Evolutionary conservation across 2,888 invertebrate species (phyloP).

Genomic region (Cephus sareptanus): DNA sequence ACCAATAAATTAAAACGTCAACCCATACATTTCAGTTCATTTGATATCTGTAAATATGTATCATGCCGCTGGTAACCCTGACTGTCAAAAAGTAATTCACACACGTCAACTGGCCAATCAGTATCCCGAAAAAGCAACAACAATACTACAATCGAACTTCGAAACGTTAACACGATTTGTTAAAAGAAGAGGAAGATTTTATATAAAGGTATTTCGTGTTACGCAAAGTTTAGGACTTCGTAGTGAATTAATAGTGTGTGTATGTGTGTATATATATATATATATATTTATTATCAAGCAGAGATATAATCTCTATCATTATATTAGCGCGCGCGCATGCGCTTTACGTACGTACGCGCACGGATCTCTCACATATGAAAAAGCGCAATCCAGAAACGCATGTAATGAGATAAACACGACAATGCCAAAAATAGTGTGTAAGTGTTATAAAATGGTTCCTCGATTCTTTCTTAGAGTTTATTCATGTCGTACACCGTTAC

Average conservation of each 20-base stretch:
- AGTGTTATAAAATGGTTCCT: not conserved
- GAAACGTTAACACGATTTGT: too few species aligned
- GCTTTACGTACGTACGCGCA: not conserved
- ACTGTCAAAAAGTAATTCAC: too few species aligned
- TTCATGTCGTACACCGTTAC: not conserved
- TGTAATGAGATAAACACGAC: not conserved
- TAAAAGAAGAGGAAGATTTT: slow-evolving; percentile 29
- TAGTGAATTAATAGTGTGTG: not conserved
- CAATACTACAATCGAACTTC: too few species aligned
- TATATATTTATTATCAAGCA: not conserved
- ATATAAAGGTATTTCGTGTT: slow-evolving; percentile 48
- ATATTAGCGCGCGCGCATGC: not conserved
- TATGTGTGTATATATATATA: not conserved
- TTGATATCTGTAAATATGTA: too few species aligned
- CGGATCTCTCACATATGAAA: not conserved
- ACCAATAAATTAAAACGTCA: too few species aligned
- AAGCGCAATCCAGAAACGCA: not conserved
- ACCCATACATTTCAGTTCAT: too few species aligned
- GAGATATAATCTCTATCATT: not conserved
- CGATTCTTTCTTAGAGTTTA: not conserved
- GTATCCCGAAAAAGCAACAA: too few species aligned
- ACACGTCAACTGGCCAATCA: too few species aligned
- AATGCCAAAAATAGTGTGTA: not conserved
- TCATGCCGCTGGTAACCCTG: too few species aligned
- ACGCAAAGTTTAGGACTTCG: slow-evolving; percentile 14